Conservation (phyloP, 2,113 vertebrate species). For the Todiramphus chloris region DNA sequence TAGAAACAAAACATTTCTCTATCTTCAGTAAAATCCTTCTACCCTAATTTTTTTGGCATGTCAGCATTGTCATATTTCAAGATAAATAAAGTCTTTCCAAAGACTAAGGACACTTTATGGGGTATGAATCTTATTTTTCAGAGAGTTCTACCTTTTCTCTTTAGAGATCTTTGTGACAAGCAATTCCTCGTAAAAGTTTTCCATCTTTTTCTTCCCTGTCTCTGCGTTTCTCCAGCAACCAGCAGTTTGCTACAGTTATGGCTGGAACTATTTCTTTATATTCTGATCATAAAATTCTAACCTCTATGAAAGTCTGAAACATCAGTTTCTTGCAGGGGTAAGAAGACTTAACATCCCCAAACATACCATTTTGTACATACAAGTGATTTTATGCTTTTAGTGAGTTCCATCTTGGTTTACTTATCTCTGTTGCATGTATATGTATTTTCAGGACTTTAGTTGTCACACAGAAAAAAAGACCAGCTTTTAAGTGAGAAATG, state of each 20-base stretch:
- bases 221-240: not conserved
- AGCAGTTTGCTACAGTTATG: not conserved
- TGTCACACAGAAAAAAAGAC: not conserved
- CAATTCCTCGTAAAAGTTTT: not conserved
- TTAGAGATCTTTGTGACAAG: not conserved
- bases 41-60: not conserved
- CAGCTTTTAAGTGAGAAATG: not conserved
- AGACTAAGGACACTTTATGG: not conserved
- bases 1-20: not conserved
- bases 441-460: not conserved
- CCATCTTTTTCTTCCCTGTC: not conserved
- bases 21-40: not conserved
- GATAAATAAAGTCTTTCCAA: not conserved
- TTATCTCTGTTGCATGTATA: not conserved
- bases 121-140: not conserved
- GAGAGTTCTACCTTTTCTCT: not conserved
- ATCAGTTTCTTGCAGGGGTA: not conserved
- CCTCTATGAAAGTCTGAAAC: not conserved
- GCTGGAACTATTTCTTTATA: not conserved
- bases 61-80: not conserved
- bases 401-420: not conserved
- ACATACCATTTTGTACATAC: not conserved
- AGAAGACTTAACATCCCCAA: not conserved
- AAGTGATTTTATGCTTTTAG: not conserved
- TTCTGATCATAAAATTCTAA: not conserved